Evolutionary conservation across 2,888 invertebrate genomes (phyloP), one percentile per base, ranked within the genome.

Genomic region (Sarcophaga rosellei): DNA sequence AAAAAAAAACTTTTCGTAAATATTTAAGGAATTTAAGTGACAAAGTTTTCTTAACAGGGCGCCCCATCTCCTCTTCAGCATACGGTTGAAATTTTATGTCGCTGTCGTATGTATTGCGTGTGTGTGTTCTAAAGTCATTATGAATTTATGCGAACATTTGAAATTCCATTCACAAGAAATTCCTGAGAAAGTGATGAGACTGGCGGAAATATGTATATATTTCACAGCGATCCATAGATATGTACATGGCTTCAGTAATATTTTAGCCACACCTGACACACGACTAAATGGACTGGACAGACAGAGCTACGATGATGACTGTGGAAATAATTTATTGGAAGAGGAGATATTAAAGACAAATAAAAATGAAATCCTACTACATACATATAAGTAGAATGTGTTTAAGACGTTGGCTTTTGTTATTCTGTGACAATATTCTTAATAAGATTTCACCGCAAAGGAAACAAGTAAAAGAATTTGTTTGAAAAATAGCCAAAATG

Each of bases 11-110:
- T 23, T 69, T 70, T 17, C 17, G 53, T 57, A 70, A 53, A 70
- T 70, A 53, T 70, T 70, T 70, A 15, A 70, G 53, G 57, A 70
- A 57, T 70, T 70, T 57, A 57, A 57, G 70, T 70, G 23, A 70
- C 53, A 57, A 70, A 70, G 25, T 15, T 70, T 69, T 21, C 6
- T 62, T 23, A 21, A 23, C 44, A 44, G 20, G 5, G 20, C n/a
- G 15, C 47, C 15, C 4, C 47, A 15, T 1, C 11, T 47, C 47
- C 47, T 4, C 47, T 15, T 15, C 3, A 15, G 47, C 15, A 47
- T 15, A 15, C 15, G 15, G 4, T 4, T 47, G 23, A 17, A 25
- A 57, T 57, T 53, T 35, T 25, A 70, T 12, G 25, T 57, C 25
- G 3, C 47, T 25, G 12, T 47, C 15, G 57, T n/a, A n/a, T n/a